These are phyloP conservation scores for Dasysyrphus albostriatus DNA, from an alignment of 2,888 invertebrate species.

Conservation along the genomic window DNA sequence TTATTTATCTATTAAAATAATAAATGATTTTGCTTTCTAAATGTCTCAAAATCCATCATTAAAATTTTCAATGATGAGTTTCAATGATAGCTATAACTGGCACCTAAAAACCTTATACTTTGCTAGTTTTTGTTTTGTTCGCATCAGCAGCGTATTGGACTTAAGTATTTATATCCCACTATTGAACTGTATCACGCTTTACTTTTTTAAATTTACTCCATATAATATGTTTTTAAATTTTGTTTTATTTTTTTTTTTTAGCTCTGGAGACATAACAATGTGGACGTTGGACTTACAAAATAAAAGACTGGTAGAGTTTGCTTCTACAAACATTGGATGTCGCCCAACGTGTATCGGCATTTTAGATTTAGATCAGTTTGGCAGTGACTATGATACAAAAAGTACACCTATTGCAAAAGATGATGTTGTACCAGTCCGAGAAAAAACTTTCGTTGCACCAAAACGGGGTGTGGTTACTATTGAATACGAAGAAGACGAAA, in stretches of 20 bases:
- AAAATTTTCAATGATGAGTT: too few relatives aligned
- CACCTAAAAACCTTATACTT: too few relatives aligned
- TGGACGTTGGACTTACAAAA: conserved; percentile 85
- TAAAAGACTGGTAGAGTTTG: conserved; percentile 84
- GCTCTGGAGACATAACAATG: conserved; percentile 91
- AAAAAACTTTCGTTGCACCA: conserved; percentile 29
- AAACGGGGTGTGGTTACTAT: conserved; percentile 80
- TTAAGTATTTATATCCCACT: too few relatives aligned
- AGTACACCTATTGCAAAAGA: neutral
- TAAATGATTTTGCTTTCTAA: too few relatives aligned
- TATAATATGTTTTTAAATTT: too few relatives aligned
- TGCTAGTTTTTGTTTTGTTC: too few relatives aligned
- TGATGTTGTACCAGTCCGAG: neutral
- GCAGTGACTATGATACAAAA: conserved; percentile 64
- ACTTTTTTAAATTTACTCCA: too few relatives aligned
- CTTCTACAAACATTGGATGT: conserved; percentile 87
- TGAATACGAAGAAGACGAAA: conserved; percentile 79
- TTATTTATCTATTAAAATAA: too few relatives aligned
- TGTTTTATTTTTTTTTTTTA: conserved; percentile 51
- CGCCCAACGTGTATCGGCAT: conserved; percentile 90
- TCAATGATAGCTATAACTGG: too few relatives aligned
- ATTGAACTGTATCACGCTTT: too few relatives aligned
- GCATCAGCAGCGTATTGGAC: too few relatives aligned
- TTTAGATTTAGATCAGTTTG: conserved; percentile 83
- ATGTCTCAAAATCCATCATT: too few relatives aligned